phyloP scores from a whole-genome alignment of 2,888 invertebrate genomes.

The Luperina nickerlii region DNA sequence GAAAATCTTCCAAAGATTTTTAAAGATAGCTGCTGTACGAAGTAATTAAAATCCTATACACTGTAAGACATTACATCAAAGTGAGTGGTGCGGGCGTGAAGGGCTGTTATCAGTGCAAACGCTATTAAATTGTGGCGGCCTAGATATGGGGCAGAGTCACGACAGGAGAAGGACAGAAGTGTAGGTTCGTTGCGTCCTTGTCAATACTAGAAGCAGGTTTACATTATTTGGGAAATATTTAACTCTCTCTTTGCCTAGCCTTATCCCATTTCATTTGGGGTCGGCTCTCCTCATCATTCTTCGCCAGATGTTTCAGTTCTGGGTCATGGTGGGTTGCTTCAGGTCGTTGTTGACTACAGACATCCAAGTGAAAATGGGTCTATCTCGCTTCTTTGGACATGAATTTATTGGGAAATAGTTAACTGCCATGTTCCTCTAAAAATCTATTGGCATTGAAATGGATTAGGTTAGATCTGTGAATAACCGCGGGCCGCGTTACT shows the following conservation, averaged over 20 bases:
- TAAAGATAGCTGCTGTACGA: not conserved
- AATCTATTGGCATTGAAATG: no score
- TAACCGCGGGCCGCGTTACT: no score
- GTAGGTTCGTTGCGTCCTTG: not conserved
- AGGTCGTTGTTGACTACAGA: no score
- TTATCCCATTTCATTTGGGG: not conserved
- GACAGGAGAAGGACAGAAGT: conserved; percentile 12
- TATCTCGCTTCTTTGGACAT: no score
- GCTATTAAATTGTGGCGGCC: conserved; percentile 44
- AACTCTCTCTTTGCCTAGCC: no score
- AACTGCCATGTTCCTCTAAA: no score
- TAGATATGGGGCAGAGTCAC: conserved; percentile 25
- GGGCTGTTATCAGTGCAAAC: conserved; percentile 50
- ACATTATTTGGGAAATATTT: not conserved
- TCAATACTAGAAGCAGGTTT: not conserved
- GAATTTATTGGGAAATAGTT: no score
- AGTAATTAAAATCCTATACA: conserved; percentile 33
- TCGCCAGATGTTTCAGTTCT: not conserved
- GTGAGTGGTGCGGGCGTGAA: conserved; percentile 20
- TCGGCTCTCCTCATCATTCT: no score
- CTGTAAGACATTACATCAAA: conserved; percentile 12
- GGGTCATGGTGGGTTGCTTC: no score
- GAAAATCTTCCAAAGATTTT: not conserved
- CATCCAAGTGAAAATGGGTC: no score
- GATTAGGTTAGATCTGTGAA: no score